phyloP scores from a whole-genome alignment of 2,113 vertebrate species.

The Dromaius novaehollandiae region DNA sequence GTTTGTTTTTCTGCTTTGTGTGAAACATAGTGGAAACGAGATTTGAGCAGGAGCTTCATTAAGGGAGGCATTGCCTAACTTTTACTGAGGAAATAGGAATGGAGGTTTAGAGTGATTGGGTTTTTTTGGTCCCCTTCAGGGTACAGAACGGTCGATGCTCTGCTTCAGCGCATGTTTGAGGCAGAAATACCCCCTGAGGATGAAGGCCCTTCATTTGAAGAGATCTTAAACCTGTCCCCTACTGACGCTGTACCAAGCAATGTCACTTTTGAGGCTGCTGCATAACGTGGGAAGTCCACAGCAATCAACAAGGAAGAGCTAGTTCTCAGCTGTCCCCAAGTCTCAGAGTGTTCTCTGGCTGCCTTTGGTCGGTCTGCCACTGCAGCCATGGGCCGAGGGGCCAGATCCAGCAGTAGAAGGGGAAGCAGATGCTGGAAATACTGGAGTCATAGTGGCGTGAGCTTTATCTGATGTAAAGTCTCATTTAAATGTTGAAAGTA shows the following conservation, averaged over 20 bases:
- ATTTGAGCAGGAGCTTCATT: not conserved
- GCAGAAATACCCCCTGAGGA: slow-evolving; percentile 87
- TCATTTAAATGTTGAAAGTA: not conserved
- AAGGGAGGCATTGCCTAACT: not conserved
- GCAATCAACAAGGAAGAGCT: not conserved
- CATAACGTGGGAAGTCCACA: not conserved
- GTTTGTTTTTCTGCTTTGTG: not conserved
- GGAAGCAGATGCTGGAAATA: not conserved
- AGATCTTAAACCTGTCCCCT: slow-evolving; percentile 70
- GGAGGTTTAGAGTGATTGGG: not conserved
- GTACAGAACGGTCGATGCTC: slow-evolving; percentile 88
- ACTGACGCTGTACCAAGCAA: slow-evolving; percentile 63
- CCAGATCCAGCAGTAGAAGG: fast-evolving
- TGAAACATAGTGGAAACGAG: fast-evolving
- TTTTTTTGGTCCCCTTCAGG: slow-evolving; percentile 62
- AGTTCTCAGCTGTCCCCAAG: not conserved
- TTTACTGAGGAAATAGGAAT: not conserved
- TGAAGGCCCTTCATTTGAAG: slow-evolving; percentile 74
- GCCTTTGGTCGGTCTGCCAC: not conserved
- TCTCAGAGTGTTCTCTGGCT: not conserved
- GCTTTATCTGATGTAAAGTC: not conserved
- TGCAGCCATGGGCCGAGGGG: fast-evolving
- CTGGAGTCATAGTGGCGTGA: not conserved
- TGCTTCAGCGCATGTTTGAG: slow-evolving; percentile 94
- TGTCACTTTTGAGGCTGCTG: slow-evolving; percentile 64